Conservation (phyloP, 2,113 vertebrate species). For the Rostratula benghalensis region DNA sequence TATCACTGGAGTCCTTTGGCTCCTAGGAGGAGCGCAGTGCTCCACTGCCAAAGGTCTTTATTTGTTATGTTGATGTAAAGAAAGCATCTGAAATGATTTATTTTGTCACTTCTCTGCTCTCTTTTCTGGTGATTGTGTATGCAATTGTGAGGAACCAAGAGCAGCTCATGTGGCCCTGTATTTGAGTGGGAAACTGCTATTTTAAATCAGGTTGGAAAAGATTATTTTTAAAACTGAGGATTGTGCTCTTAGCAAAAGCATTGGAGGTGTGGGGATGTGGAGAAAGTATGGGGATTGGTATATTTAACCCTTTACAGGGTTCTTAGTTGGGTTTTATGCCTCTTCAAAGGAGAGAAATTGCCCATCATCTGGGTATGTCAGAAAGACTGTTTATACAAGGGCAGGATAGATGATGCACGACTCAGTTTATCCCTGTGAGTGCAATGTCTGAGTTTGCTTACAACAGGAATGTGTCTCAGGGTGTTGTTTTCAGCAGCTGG, state of each 20-base stretch:
- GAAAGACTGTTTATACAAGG: not conserved
- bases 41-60: not conserved
- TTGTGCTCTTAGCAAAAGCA: not conserved
- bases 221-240: not conserved
- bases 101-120: not conserved
- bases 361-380: not conserved
- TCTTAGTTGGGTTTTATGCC: not conserved
- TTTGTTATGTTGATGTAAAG: not conserved
- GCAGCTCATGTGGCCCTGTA: not conserved
- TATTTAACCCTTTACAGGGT: not conserved
- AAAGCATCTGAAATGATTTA: not conserved
- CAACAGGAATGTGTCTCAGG: not conserved
- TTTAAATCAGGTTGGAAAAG: slow-evolving; percentile 3
- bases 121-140: not conserved
- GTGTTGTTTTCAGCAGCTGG: not conserved
- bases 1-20: slow-evolving; percentile 22
- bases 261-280: not conserved
- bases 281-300: not conserved
- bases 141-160: not conserved
- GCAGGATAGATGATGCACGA: fast-evolving
- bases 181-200: not conserved
- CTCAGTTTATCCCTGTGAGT: not conserved
- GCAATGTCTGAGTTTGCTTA: not conserved
- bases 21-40: not conserved
- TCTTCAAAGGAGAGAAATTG: not conserved